A percentile compares a stretch with the other conserved stretches of the same genome.
These are phyloP conservation scores for Neopipo cinnamomea DNA, from an alignment of 2,113 vertebrate genomes.

Conservation along the genomic window DNA sequence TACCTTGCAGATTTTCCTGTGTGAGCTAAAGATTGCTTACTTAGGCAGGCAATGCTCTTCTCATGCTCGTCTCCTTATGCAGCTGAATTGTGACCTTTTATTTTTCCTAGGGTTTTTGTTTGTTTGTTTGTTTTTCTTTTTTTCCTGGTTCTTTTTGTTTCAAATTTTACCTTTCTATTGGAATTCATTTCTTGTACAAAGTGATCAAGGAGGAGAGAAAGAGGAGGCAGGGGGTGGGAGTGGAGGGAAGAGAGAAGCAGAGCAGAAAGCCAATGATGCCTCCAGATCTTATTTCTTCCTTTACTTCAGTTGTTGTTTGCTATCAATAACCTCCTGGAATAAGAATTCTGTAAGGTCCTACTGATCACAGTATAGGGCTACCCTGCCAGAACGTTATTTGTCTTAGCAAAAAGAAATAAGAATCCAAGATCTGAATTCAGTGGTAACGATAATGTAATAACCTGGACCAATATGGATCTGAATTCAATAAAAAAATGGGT, in stretches of 20 bases:
- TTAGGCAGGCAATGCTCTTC: not conserved
- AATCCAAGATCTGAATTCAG: not conserved
- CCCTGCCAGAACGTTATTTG: not conserved
- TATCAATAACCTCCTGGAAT: not conserved
- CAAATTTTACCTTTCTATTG: not conserved
- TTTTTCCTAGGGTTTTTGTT: not conserved
- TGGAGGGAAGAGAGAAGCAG: not conserved
- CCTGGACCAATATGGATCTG: too few species aligned
- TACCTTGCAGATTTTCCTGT: not conserved
- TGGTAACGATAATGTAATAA: not conserved
- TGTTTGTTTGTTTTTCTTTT: not conserved
- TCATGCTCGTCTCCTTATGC: not conserved
- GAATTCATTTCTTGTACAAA: not conserved
- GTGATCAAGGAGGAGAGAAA: not conserved
- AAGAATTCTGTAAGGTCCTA: not conserved
- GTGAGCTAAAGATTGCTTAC: not conserved
- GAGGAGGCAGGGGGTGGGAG: fast-evolving
- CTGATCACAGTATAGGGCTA: not conserved
- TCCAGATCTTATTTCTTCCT: not conserved
- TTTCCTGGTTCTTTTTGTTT: not conserved
- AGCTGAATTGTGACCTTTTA: not conserved
- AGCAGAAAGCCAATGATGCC: not conserved
- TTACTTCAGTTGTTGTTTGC: not conserved
- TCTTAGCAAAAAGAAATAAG: not conserved
- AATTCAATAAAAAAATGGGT: not conserved